A percentile compares a stretch with the other conserved stretches of the same genome.
Conservation (phyloP, 1,140 invertebrate genomes). For the Druon quercuslanigerum region DNA sequence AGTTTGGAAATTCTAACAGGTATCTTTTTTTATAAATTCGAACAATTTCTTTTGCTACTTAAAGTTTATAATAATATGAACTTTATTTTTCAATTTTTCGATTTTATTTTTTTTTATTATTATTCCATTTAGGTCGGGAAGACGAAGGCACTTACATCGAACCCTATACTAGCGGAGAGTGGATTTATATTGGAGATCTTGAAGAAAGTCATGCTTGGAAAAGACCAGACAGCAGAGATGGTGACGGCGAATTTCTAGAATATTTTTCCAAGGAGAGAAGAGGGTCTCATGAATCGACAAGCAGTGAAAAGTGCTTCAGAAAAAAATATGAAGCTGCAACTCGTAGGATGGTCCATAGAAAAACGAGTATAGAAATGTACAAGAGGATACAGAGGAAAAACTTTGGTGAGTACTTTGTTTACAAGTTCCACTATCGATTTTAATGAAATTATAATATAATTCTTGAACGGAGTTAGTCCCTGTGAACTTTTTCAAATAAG, state of each 20-base stretch:
- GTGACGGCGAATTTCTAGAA: conserved; percentile 68
- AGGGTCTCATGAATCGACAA: conserved; percentile 83
- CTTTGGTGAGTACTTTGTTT: conserved; percentile 82
- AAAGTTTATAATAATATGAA: neutral
- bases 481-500: too few relatives aligned
- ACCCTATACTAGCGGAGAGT: conserved; percentile 82
- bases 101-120: neutral
- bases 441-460: too few relatives aligned
- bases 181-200: conserved; percentile 85
- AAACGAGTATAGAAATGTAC: conserved; percentile 94
- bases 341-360: conserved; percentile 92
- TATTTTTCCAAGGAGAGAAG: conserved; percentile 72
- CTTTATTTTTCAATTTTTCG: conserved; percentile 8
- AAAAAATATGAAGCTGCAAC: conserved; percentile 91
- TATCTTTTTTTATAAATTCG: conserved; percentile 47
- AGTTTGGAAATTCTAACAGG: conserved; percentile 84
- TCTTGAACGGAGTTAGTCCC: too few relatives aligned
- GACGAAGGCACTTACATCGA: conserved; percentile 83
- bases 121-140: conserved; percentile 73
- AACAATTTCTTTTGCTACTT: too few relatives aligned
- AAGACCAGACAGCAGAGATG: conserved; percentile 74
- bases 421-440: too few relatives aligned
- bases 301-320: conserved; percentile 90
- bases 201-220: conserved; percentile 84
- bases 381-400: conserved; percentile 87